Evolutionary conservation across 2,113 vertebrate species (phyloP).

Genomic region (Opisthocomus hoazin): DNA sequence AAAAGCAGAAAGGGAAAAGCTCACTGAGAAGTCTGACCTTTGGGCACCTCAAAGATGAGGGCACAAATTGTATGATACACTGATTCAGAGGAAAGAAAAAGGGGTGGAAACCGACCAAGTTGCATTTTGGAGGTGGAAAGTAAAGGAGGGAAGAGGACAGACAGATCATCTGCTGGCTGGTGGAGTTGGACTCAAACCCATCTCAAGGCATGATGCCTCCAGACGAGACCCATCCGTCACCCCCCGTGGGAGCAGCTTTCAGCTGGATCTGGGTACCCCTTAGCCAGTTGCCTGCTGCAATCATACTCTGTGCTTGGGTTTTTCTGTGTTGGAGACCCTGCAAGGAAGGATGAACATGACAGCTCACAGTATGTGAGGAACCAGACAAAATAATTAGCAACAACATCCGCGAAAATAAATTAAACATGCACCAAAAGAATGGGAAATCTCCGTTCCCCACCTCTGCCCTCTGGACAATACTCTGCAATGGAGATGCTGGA

Average conservation of each 20-base stretch:
- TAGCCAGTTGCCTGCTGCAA: background rate
- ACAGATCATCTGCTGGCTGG: background rate
- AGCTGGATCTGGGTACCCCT: background rate
- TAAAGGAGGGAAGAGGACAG: background rate
- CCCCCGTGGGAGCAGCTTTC: background rate
- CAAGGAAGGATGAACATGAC: background rate
- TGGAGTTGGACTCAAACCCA: background rate
- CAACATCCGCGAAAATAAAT: background rate
- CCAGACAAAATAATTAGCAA: background rate
- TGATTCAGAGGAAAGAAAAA: background rate
- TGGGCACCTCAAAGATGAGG: background rate
- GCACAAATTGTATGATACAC: background rate
- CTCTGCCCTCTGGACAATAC: background rate
- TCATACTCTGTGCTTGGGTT: background rate
- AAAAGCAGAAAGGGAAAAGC: slow-evolving; percentile 9
- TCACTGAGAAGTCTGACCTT: background rate
- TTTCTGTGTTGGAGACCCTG: background rate
- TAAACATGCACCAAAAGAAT: background rate
- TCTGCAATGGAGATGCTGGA: background rate
- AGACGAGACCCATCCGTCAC: background rate
- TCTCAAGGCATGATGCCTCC: background rate
- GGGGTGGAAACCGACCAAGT: background rate
- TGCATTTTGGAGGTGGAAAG: background rate
- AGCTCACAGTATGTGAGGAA: background rate
- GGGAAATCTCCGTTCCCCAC: background rate